A percentile compares a stretch with the other conserved stretches of the same genome.
phyloP scores from a whole-genome alignment of 1,140 invertebrate species.

The Scaptomyza hsui region DNA sequence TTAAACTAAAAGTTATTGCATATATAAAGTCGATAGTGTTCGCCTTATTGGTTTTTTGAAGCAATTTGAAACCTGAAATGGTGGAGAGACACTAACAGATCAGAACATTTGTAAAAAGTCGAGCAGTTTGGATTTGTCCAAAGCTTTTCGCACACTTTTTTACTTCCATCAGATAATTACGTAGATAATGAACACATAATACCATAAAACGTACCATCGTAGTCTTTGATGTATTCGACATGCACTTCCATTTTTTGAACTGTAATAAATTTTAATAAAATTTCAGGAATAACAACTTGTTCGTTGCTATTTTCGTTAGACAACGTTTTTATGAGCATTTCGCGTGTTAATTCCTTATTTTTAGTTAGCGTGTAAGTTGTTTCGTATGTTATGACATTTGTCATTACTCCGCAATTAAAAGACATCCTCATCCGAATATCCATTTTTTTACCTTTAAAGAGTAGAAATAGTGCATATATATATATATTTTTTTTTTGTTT shows the following conservation, averaged over 20 bases:
- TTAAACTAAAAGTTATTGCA: too few species aligned
- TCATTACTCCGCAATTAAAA: slow-evolving; percentile 23
- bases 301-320: slow-evolving; percentile 76
- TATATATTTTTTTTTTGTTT: neutral
- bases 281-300: slow-evolving; percentile 83
- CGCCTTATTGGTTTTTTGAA: too few species aligned
- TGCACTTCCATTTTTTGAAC: slow-evolving; percentile 83
- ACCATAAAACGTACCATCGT: slow-evolving; percentile 46
- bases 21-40: too few species aligned
- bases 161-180: too few species aligned
- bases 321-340: slow-evolving; percentile 86
- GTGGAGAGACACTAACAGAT: too few species aligned
- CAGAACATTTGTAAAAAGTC: too few species aligned
- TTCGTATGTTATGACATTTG: slow-evolving; percentile 40
- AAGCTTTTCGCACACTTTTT: too few species aligned
- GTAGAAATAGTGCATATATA: neutral
- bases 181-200: too few species aligned
- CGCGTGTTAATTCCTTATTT: slow-evolving; percentile 73
- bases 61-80: too few species aligned
- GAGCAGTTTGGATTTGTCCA: too few species aligned
- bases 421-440: slow-evolving; percentile 50
- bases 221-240: slow-evolving; percentile 52
- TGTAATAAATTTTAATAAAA: slow-evolving; percentile 94
- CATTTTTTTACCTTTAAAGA: slow-evolving; percentile 33
- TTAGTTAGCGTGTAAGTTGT: slow-evolving; percentile 41